Percentiles rank a stretch among this genome's conserved stretches.
These are phyloP conservation scores for Tenualosa thibaudeaui DNA, from an alignment of 2,797 vertebrate genomes.

Conservation along the genomic window DNA sequence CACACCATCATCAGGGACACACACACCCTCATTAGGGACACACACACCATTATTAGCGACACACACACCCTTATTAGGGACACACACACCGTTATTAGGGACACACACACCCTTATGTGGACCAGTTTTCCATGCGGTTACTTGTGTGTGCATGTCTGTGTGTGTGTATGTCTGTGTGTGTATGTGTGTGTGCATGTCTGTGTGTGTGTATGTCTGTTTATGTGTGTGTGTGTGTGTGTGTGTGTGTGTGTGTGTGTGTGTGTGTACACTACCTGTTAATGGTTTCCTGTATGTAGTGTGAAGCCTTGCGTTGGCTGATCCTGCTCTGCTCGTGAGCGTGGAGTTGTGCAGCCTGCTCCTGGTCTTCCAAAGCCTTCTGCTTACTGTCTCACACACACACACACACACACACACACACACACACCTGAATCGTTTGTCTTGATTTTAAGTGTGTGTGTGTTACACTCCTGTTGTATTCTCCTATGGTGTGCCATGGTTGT, in stretches of 20 bases:
- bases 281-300: not conserved
- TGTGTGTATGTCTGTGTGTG: not conserved
- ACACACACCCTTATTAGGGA: no score
- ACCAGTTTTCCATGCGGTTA: no score
- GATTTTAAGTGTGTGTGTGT: not conserved
- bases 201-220: no score
- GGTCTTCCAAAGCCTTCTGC: constrained; percentile 58
- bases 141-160: no score
- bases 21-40: no score
- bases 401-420: constrained; percentile 25
- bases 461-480: not conserved
- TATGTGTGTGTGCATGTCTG: no score
- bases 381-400: constrained; percentile 62
- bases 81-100: no score
- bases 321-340: constrained; percentile 67
- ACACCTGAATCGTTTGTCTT: no score
- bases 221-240: not conserved
- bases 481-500: no score
- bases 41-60: no score
- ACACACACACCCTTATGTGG: no score
- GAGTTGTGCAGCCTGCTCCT: constrained; percentile 62
- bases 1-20: no score
- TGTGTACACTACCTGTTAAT: not conserved
- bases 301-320: constrained; percentile 56
- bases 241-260: not conserved